Evolutionary conservation across 2,113 vertebrate species (phyloP).

Genomic region (Pelusios castaneus): DNA sequence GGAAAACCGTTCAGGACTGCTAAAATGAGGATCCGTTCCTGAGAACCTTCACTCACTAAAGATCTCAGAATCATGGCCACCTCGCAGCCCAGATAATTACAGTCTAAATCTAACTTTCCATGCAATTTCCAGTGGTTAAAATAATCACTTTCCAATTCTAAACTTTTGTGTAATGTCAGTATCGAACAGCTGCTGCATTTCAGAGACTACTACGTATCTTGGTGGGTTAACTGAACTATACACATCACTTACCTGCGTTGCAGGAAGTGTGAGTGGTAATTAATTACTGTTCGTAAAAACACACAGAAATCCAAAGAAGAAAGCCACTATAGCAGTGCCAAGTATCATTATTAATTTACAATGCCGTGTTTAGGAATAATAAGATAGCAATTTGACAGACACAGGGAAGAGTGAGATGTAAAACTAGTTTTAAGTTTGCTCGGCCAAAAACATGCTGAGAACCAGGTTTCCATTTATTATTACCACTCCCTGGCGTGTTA

Average conservation of each 20-base stretch:
- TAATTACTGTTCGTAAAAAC: conserved; percentile 50
- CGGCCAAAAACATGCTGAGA: not conserved
- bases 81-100: not conserved
- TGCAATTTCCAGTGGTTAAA: not conserved
- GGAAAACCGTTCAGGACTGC: not conserved
- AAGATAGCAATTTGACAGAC: not conserved
- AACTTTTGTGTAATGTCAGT: not conserved
- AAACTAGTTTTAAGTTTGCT: not conserved
- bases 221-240: conserved; percentile 31
- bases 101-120: not conserved
- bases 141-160: not conserved
- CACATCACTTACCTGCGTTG: conserved; percentile 47
- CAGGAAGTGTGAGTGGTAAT: conserved; percentile 57
- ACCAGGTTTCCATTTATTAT: not conserved
- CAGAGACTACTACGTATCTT: not conserved
- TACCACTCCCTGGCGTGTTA: not conserved
- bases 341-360: conserved; percentile 51
- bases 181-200: not conserved
- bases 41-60: not conserved
- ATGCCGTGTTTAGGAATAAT: conserved; percentile 38
- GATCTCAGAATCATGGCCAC: not conserved
- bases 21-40: not conserved
- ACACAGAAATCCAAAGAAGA: conserved; percentile 42
- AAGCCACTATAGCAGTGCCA: conserved; percentile 45
- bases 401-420: conserved; percentile 2